Conservation (phyloP, 2,888 invertebrate species). For the Trichogramma evanescens region DNA sequence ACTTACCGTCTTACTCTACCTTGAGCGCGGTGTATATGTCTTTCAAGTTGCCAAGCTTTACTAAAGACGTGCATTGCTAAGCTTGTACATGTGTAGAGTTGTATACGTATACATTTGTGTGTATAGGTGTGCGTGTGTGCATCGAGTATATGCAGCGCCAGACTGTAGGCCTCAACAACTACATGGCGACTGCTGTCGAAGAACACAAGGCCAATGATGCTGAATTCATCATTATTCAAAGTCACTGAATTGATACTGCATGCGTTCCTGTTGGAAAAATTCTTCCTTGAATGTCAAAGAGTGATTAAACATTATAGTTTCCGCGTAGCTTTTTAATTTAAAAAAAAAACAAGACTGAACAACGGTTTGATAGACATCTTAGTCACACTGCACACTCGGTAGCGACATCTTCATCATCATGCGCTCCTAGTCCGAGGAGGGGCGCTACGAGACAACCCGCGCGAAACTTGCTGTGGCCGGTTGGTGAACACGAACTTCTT, state of each 20-base stretch:
- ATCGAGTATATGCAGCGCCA: neutral
- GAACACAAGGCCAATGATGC: slow-evolving; percentile 24
- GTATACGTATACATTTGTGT: too few relatives aligned
- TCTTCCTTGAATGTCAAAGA: slow-evolving; percentile 47
- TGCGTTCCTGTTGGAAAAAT: slow-evolving; percentile 48
- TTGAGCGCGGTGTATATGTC: slow-evolving; percentile 6
- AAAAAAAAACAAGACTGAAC: slow-evolving; percentile 15
- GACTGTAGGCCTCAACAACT: slow-evolving; percentile 22
- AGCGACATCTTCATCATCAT: slow-evolving; percentile 22
- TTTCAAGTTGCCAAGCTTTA: neutral
- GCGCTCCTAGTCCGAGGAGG: slow-evolving; percentile 41
- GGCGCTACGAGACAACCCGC: slow-evolving; percentile 45
- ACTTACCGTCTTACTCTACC: slow-evolving; percentile 8
- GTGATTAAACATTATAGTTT: slow-evolving; percentile 37
- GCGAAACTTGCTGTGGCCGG: slow-evolving; percentile 40
- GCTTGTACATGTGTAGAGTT: too few relatives aligned
- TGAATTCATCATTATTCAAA: slow-evolving; percentile 12
- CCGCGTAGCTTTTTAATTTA: too few relatives aligned
- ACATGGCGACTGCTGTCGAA: slow-evolving; percentile 33
- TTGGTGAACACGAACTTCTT: slow-evolving; percentile 20
- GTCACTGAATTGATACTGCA: slow-evolving; percentile 30
- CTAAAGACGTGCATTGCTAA: too few relatives aligned
- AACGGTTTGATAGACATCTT: neutral
- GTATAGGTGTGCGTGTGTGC: too few relatives aligned
- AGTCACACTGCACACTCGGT: neutral